These are phyloP conservation scores for Dipodomys spectabilis DNA, from an alignment of 2,113 vertebrate species.

Conservation along the genomic window DNA sequence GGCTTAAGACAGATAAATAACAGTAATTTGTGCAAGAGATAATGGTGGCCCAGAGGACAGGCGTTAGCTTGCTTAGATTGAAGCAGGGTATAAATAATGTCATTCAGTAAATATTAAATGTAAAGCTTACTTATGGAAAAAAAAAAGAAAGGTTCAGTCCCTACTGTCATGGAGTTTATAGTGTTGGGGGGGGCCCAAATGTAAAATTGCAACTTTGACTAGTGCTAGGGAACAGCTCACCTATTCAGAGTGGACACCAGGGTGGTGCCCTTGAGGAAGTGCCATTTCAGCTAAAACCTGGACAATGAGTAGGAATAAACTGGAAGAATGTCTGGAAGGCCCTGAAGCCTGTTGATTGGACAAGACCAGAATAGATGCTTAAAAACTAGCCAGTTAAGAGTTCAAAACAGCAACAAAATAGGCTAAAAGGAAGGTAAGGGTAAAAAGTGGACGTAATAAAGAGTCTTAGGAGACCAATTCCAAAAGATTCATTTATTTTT, in stretches of 20 bases:
- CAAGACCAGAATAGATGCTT: neutral
- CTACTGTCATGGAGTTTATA: neutral
- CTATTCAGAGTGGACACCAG: neutral
- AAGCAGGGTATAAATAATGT: neutral
- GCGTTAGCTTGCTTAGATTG: neutral
- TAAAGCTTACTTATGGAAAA: neutral
- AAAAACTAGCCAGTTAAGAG: neutral
- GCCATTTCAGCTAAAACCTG: neutral
- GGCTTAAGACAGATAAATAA: neutral
- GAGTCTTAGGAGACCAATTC: neutral
- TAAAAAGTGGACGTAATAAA: neutral
- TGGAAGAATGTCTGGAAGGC: neutral
- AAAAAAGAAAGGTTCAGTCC: neutral
- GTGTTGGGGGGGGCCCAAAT: neutral
- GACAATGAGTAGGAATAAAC: constrained; percentile 22
- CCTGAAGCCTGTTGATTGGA: neutral
- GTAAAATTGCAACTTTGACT: neutral
- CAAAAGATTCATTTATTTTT: neutral
- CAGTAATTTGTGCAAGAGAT: neutral
- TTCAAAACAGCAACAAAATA: too few species aligned
- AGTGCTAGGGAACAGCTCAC: neutral
- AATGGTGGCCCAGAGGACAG: neutral
- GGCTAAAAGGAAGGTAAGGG: neutral
- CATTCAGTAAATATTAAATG: neutral
- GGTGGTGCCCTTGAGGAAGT: constrained; percentile 48